Base-by-base conservation (phyloP, 2,888 invertebrate genomes). In the Acronicta aceris region DNA sequence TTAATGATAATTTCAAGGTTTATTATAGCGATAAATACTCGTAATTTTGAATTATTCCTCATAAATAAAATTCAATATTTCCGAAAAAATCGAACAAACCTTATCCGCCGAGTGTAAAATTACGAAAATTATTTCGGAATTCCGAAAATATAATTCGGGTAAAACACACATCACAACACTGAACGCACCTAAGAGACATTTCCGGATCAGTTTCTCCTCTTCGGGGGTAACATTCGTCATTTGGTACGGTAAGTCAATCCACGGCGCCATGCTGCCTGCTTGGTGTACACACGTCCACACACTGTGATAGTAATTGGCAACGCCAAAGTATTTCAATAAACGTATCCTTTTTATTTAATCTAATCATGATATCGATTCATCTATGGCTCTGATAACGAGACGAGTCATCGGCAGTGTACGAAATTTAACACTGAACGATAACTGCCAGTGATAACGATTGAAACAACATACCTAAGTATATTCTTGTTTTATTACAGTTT, bases 151-250 rank as follows among this genome's bases (percentile, higher is more conserved):
- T 6, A 30, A 30, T 27, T 38, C 27, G 10, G 10, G 15, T 15
- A 79, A 65, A 60, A 65, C 63, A 77, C 63, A 77, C 71, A 67
- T 67, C 76, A 84, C 79, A 67, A 53, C 73, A 71, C 74, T 55
- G 17, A 65, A 89, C 91, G 74, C 82, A 94, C 94, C 94, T 81
- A 88, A 61, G 0, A 93, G 59, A 56, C 93, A 93, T 84, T 91
- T 94, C 67, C 87, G 89, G 36, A 93, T 89, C 2, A 89, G 51
- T 64, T 90, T 93, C 10, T 91, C 90, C 56, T 94, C 94, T 13
- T 93, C 93, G 0, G 85, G 61, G 0, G 87, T 83, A 30, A 93
- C 91, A 41, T 87, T 78, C 7, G 76, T 84, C 13, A 94, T 89
- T 46, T 91, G 87, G 52, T 89, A 92, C 0, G 93, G 93, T 40